A percentile compares a stretch with the other conserved stretches of the same genome.
phyloP scores from a whole-genome alignment of 2,113 vertebrate genomes.

The Spermophilus dauricus region DNA sequence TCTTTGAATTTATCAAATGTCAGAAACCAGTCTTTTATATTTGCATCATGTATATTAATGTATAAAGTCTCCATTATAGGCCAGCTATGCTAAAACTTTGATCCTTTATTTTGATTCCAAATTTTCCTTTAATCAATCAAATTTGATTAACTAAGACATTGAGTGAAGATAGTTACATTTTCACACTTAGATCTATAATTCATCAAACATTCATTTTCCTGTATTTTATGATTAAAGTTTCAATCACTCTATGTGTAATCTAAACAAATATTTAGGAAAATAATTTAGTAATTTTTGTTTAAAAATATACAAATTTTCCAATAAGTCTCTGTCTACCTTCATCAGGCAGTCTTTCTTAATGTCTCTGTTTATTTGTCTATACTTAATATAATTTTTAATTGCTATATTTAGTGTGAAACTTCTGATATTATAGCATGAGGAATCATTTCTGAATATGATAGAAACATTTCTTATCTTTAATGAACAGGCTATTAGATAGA shows the following conservation, averaged over 20 bases:
- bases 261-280: neutral
- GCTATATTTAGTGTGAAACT: neutral
- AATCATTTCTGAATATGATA: neutral
- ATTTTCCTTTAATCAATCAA: neutral
- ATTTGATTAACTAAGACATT: neutral
- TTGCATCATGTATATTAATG: neutral
- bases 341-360: neutral
- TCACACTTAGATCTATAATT: neutral
- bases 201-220: neutral
- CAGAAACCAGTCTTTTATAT: neutral
- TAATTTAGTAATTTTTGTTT: neutral
- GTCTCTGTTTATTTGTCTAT: neutral
- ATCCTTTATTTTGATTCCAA: neutral
- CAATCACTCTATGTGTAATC: neutral
- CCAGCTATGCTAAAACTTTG: neutral
- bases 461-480: rapidly evolving
- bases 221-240: neutral
- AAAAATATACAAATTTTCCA: neutral
- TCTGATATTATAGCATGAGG: neutral
- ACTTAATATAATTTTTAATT: neutral
- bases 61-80: neutral
- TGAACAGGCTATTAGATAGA: neutral
- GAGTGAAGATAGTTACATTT: neutral
- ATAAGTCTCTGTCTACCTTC: neutral
- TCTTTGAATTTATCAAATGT: neutral